Evolutionary conservation across 2,797 vertebrate genomes (phyloP).

Genomic region (Gephyroberyx darwinii): DNA sequence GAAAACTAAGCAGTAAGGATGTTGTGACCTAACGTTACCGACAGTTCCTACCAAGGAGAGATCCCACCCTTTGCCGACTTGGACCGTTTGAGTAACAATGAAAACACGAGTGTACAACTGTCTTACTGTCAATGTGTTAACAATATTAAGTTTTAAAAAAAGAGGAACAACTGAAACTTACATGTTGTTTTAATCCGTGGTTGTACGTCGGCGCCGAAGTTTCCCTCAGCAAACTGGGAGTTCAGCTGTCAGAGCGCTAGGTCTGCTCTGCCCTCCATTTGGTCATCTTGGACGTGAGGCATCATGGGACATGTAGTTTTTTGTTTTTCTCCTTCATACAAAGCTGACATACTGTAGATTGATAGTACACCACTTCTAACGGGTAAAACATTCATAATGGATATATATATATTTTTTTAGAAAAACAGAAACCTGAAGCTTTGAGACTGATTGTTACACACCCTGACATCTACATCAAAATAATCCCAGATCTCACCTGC

Average conservation of each 20-base stretch:
- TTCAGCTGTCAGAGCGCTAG: constrained; percentile 69
- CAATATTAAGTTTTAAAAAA: not conserved
- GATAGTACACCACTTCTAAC: too few species aligned
- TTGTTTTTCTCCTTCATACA: not conserved
- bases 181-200: constrained; percentile 32
- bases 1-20: not conserved
- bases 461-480: too few species aligned
- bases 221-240: constrained; percentile 54
- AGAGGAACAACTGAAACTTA: constrained; percentile 32
- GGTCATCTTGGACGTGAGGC: constrained; percentile 57
- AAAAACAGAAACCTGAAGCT: too few species aligned
- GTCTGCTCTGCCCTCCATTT: constrained; percentile 51
- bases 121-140: not conserved
- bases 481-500: not conserved
- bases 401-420: too few species aligned
- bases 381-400: not conserved
- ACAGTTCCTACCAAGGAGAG: constrained; percentile 23
- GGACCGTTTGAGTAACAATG: constrained; percentile 9
- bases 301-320: constrained; percentile 73
- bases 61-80: constrained; percentile 45
- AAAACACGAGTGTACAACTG: not conserved
- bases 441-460: too few species aligned
- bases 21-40: not conserved
- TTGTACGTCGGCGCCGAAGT: constrained; percentile 35
- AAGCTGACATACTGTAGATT: too few species aligned